Percentiles rank a stretch among this genome's conserved stretches.
These are phyloP conservation scores for Melanchra persicariae DNA, from an alignment of 2,888 invertebrate species.

Conservation along the genomic window DNA sequence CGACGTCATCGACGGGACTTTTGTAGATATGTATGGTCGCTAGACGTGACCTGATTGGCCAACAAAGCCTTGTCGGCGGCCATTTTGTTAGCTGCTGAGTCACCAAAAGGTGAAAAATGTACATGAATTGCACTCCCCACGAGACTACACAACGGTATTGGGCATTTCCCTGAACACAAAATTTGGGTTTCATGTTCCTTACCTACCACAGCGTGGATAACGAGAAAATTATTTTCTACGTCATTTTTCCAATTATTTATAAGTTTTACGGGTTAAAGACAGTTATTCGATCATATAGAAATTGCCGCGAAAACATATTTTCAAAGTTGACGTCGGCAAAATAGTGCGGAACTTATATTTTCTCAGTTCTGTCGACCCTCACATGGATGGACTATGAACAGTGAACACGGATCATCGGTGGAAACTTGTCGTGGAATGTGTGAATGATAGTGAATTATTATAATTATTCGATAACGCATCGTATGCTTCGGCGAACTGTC, in stretches of 20 bases:
- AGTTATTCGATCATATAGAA: constrained; percentile 57
- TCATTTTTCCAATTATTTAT: constrained; percentile 59
- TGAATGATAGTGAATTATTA: constrained; percentile 59
- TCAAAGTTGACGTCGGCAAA: constrained; percentile 75
- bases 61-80: constrained; percentile 91
- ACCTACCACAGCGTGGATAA: constrained; percentile 81
- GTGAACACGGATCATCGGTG: constrained; percentile 64
- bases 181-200: constrained; percentile 89
- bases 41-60: constrained; percentile 85
- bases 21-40: constrained; percentile 85
- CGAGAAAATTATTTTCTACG: constrained; percentile 75
- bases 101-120: constrained; percentile 92
- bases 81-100: constrained; percentile 92
- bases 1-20: constrained; percentile 86
- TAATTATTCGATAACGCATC: constrained; percentile 62
- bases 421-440: constrained; percentile 67
- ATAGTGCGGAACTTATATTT: constrained; percentile 78
- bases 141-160: constrained; percentile 91
- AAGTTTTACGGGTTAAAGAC: constrained; percentile 55
- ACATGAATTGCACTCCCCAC: constrained; percentile 91
- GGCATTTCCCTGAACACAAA: constrained; percentile 91
- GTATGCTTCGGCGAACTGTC: constrained; percentile 77
- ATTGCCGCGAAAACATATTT: constrained; percentile 78
- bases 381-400: constrained; percentile 72
- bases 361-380: constrained; percentile 72